Evolutionary conservation across 2,113 vertebrate genomes (phyloP).

Genomic region (Myotis davidii): DNA sequence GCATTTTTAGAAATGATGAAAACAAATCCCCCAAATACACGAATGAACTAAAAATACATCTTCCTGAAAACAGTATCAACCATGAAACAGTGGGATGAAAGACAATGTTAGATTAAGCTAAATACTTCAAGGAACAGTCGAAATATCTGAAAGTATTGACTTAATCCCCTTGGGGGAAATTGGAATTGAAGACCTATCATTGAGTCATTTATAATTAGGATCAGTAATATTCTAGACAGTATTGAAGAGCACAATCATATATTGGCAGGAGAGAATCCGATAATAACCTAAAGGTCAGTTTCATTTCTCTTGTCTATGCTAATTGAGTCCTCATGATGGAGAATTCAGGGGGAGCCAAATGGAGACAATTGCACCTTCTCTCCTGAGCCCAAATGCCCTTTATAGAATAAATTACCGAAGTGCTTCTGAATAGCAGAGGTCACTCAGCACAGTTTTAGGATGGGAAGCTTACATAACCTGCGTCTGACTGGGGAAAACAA

Average conservation of each 20-base stretch:
- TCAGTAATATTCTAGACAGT: neutral
- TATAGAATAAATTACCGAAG: neutral
- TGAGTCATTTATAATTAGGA: conserved; percentile 36
- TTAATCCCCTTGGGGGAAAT: neutral
- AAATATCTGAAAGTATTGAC: neutral
- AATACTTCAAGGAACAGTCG: neutral
- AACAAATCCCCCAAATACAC: neutral
- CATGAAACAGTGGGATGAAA: neutral
- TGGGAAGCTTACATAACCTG: neutral
- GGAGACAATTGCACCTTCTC: neutral
- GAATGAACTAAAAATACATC: neutral
- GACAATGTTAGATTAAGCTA: neutral
- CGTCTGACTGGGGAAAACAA: neutral
- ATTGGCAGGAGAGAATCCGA: conserved; percentile 10
- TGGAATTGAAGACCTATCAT: neutral
- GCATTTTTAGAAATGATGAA: conserved; percentile 1
- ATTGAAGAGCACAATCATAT: neutral
- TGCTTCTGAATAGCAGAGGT: neutral
- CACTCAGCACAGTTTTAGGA: neutral
- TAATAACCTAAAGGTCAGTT: conserved; percentile 47
- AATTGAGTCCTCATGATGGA: conserved; percentile 45
- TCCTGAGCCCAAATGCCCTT: neutral
- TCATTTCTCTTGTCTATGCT: conserved; percentile 45
- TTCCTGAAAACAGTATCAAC: neutral
- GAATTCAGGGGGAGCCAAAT: conserved; percentile 33